These are phyloP conservation scores for Lasioglossum calceatum DNA, from an alignment of 2,888 invertebrate genomes.

Conservation along the genomic window DNA sequence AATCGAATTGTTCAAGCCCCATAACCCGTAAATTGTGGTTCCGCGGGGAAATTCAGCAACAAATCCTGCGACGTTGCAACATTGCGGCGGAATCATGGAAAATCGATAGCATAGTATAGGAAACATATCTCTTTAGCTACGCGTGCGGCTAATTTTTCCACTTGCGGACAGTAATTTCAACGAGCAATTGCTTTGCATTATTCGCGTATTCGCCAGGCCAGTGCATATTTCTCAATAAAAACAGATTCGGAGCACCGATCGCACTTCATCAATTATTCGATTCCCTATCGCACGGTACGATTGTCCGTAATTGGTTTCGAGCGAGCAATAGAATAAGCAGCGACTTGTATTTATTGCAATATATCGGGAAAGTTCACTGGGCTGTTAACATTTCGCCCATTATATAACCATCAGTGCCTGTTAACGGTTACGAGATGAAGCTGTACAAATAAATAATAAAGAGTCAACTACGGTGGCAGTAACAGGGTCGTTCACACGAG, in stretches of 20 bases:
- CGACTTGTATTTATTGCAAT: neutral
- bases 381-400: neutral
- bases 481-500: neutral
- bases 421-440: neutral
- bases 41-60: slow-evolving; percentile 42
- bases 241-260: neutral
- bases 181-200: neutral
- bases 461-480: neutral
- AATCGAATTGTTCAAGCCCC: slow-evolving; percentile 6
- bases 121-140: neutral
- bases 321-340: neutral
- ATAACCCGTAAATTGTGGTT: slow-evolving; percentile 44
- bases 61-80: slow-evolving; percentile 36
- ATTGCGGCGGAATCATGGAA: slow-evolving; percentile 24
- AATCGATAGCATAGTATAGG: slow-evolving; percentile 37
- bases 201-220: neutral
- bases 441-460: neutral
- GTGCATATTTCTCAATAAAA: slow-evolving; percentile 6
- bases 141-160: slow-evolving; percentile 32
- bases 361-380: neutral
- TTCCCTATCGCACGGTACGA: neutral
- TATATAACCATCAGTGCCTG: no score
- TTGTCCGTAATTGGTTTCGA: neutral
- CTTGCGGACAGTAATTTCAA: slow-evolving; percentile 14
- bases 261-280: slow-evolving; percentile 27